Base-by-base conservation (phyloP, 2,888 invertebrate genomes). In the Physocephala rufipes region DNA sequence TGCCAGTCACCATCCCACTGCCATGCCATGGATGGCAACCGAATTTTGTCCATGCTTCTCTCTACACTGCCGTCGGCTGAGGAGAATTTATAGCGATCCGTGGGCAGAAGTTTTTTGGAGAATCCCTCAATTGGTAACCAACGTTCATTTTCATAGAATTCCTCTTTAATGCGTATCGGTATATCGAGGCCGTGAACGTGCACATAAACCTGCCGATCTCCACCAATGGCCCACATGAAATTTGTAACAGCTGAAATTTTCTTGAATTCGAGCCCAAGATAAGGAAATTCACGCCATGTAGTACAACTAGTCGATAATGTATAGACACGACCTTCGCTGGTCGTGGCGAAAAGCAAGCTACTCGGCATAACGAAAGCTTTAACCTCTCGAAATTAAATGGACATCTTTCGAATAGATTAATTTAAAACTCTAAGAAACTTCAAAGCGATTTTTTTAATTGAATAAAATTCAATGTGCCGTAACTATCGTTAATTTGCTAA, bases 1-100 rank as follows among this genome's bases (percentile, higher is more conserved):
- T 93, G 92, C 96, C 97, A 97, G 77, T 95, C 95, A 2, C 94
- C 94, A 87, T 97, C 97, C 97, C 97, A 97, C 81, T 95, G 93
- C 97, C 97, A 97, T 19, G 95, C 95, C 91, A 95, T 93, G 0
- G 96, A 96, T 7, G 97, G 97, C 62, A 97, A 86, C 74, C 93
- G 88, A 73, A 97, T 94, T 83, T 91, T 91, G 79, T 94, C 92
- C 76, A 94, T 92, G 45, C 92, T 90, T 72, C 95, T 89, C 79
- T 94, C 93, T 47, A 90, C 88, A 12, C 90, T 90, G 7, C 97
- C 97, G 88, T 95, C 95, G 79, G 90, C 90, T 78, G 91, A 93
- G 16, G 96, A 96, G 88, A 93, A 96, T 79, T 91, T 91, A 80
- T 91, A 93, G 74, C 97, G 90, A 84, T 97, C 97, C 21, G 96